phyloP scores from a whole-genome alignment of 2,888 invertebrate genomes.

The Prosopocoilus inquinatus region DNA sequence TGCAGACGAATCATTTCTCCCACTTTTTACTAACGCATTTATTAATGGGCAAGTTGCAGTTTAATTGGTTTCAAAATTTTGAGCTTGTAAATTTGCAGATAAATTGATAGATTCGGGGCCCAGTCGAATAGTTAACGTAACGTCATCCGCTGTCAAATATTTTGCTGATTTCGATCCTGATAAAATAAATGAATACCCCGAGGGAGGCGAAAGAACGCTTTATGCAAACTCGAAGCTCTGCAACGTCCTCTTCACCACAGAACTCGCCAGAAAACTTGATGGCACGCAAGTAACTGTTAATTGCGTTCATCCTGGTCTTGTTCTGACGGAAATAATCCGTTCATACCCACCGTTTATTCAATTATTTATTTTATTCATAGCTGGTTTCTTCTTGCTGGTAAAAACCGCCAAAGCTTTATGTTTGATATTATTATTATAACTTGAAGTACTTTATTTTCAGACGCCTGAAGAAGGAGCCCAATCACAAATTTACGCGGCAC shows the following conservation, averaged over 20 bases:
- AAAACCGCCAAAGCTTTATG: neutral
- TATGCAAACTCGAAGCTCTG: slow-evolving; percentile 33
- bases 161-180: neutral
- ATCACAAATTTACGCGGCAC: slow-evolving; percentile 4
- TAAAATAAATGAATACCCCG: neutral
- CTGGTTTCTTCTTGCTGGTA: neutral
- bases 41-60: slow-evolving; percentile 50
- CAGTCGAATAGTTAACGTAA: slow-evolving; percentile 36
- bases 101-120: slow-evolving; percentile 48
- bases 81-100: slow-evolving; percentile 37
- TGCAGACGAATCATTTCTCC: slow-evolving; percentile 35
- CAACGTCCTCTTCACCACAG: slow-evolving; percentile 33
- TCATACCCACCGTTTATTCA: neutral
- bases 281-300: slow-evolving; percentile 31
- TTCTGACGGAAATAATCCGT: slow-evolving; percentile 13
- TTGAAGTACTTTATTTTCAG: neutral
- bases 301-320: slow-evolving; percentile 37
- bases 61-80: neutral
- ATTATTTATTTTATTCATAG: neutral
- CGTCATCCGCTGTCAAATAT: slow-evolving; percentile 29
- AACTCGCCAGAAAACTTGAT: slow-evolving; percentile 30
- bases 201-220: neutral
- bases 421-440: neutral
- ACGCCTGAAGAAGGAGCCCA: slow-evolving; percentile 5
- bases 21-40: slow-evolving; percentile 63